Conservation (phyloP, 2,113 vertebrate genomes). For the Corynorhinus townsendii region DNA sequence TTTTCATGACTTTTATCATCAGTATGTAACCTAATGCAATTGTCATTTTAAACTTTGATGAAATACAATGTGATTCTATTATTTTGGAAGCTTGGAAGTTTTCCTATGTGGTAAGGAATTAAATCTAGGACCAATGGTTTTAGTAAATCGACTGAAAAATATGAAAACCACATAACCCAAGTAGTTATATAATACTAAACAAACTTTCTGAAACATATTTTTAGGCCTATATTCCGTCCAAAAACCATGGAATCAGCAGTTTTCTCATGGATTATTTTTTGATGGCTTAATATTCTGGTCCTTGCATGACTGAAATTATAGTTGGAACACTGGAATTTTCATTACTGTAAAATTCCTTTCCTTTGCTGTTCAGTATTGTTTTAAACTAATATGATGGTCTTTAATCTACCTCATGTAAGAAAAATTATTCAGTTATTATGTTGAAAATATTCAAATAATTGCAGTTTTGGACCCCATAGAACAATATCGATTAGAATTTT, state of each 20-base stretch:
- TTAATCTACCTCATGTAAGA: not conserved
- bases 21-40: not conserved
- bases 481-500: not conserved
- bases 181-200: constrained; percentile 65
- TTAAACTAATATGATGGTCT: not conserved
- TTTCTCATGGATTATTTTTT: constrained; percentile 60
- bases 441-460: constrained; percentile 15
- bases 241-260: constrained; percentile 56
- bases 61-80: constrained; percentile 39
- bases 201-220: constrained; percentile 63
- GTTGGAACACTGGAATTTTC: not conserved
- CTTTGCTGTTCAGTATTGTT: not conserved
- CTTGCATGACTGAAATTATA: constrained; percentile 47
- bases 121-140: constrained; percentile 54
- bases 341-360: not conserved
- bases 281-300: constrained; percentile 56
- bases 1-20: constrained; percentile 24
- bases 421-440: not conserved
- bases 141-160: constrained; percentile 66
- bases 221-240: constrained; percentile 43
- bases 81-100: constrained; percentile 34
- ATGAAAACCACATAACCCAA: constrained; percentile 67
- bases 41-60: not conserved
- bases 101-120: constrained; percentile 53
- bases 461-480: not conserved